Base-by-base conservation (phyloP, 2,113 vertebrate species). In the Mesocricetus auratus region DNA sequence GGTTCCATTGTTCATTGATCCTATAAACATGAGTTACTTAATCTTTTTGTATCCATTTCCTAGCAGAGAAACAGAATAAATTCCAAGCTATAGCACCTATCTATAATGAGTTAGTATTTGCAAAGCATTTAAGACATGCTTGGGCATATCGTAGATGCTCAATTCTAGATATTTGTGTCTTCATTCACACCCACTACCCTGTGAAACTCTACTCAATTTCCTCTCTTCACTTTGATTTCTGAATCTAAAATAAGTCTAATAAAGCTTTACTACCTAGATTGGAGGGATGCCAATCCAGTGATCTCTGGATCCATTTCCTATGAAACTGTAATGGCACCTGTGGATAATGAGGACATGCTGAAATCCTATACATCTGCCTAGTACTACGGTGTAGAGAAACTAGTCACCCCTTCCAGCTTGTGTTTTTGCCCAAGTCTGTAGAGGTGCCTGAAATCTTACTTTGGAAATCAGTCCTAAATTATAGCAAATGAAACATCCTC, bases 221-320 rank as follows among this genome's bases (percentile, higher is more conserved):
- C 90, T 94, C 60, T 96, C n/a, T 93, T 56, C 33, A 56, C 56
- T 24, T 10, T 86, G 21, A 29, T 26, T 91, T 68, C 21, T 83
- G 93, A 69, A 89, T 97, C 74, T 74, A 94, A 97, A 96, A 82
- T 93, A 53, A 74, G 22, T 53, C 42, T 77, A 75, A 86, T 68
- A 94, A 90, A 45, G 77, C 9, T 16, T 96, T 87, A 36, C 5
- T 47, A 75, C 11, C 22, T 71, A 17, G 39, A 64, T 33, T 9
- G 11, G 36, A 92, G 29, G 69, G 12, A 6, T 42, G 82, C 42
- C 36, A 56, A 16, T 60, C 16, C 31, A 60, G 66, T 77, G 11
- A 64, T 91, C 19, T 89, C 50, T 39, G 47, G 26, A 7, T 21
- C 5, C 22, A 21, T 60, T 56, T 74, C 69, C 33, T 42, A 11